Conservation (phyloP, 2,113 vertebrate genomes). For the Sarotherodon lohbergeri region DNA sequence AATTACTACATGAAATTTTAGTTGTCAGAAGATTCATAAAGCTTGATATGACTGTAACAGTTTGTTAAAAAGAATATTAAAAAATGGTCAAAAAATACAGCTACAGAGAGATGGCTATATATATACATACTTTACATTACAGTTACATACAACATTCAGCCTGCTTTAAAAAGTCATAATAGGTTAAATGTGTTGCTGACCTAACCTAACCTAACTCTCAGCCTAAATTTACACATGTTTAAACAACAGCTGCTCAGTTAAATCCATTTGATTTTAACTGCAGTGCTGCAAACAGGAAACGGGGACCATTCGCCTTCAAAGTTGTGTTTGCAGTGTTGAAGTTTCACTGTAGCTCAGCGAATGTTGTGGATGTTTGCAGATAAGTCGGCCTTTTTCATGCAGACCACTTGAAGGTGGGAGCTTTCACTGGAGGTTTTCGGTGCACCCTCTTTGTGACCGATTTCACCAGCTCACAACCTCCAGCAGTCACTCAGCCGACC, state of each 20-base stretch:
- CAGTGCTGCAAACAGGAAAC: not conserved
- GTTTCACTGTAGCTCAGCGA: not conserved
- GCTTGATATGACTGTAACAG: not conserved
- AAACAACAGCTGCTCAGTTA: not conserved
- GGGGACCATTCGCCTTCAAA: not conserved
- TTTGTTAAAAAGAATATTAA: not conserved
- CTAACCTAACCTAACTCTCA: not conserved
- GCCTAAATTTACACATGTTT: not conserved
- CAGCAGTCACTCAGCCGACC: not conserved
- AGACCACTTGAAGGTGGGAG: not conserved
- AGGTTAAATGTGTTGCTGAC: not conserved
- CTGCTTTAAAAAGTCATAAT: not conserved
- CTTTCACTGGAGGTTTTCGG: not conserved
- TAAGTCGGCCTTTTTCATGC: not conserved
- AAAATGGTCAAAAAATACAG: fast-evolving
- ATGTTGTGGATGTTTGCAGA: fast-evolving
- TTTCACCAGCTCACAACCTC: not conserved
- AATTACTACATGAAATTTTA: not conserved
- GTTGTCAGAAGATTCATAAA: not conserved
- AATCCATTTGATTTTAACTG: fast-evolving
- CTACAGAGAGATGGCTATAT: fast-evolving
- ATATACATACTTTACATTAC: too few species aligned
- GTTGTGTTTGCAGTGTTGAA: not conserved
- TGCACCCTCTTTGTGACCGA: not conserved
- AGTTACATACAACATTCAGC: not conserved